phyloP scores from a whole-genome alignment of 2,888 invertebrate genomes.

The Megalurothrips usitatus region DNA sequence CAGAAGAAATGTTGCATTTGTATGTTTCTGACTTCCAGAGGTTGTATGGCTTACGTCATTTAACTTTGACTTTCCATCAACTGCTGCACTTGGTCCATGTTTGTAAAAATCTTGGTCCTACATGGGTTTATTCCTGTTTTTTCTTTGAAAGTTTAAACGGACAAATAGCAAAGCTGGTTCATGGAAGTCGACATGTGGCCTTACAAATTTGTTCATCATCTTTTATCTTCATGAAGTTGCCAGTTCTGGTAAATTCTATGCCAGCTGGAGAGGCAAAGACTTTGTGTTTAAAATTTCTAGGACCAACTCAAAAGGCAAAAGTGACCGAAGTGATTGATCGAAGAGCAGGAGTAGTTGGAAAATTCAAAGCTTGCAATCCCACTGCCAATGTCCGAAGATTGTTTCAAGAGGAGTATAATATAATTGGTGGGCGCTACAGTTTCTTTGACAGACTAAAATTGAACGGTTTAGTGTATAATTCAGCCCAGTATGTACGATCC shows the following conservation, averaged over 20 bases:
- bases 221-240: constrained; percentile 32
- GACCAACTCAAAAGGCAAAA: constrained; percentile 13
- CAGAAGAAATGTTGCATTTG: constrained; percentile 33
- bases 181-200: constrained; percentile 35
- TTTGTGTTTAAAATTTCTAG: constrained; percentile 31
- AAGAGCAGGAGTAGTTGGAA: constrained; percentile 30
- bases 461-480: neutral
- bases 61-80: constrained; percentile 38
- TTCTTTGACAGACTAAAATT: neutral
- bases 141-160: constrained; percentile 33
- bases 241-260: neutral
- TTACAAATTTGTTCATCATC: constrained; percentile 35
- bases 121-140: constrained; percentile 35
- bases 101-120: constrained; percentile 37
- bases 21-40: constrained; percentile 35
- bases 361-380: neutral
- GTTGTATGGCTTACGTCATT: constrained; percentile 37
- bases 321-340: constrained; percentile 29
- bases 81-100: constrained; percentile 37
- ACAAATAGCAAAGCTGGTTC: constrained; percentile 35
- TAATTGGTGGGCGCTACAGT: neutral
- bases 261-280: constrained; percentile 3
- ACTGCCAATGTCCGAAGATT: neutral
- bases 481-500: neutral
- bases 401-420: neutral